Evolutionary conservation across 2,113 vertebrate genomes (phyloP).

Genomic region (Dinomys branickii): DNA sequence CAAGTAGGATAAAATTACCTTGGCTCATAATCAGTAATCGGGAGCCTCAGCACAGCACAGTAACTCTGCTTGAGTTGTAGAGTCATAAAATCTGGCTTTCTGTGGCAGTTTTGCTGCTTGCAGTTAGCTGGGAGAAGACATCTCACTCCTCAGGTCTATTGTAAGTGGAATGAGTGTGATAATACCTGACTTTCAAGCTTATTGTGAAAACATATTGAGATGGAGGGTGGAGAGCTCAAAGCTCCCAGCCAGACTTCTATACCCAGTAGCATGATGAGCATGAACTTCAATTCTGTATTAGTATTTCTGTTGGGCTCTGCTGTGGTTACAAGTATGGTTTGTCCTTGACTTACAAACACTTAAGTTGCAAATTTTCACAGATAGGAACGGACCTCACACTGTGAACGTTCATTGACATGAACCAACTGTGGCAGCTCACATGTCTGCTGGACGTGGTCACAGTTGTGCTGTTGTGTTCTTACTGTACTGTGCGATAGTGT

Average conservation of each 20-base stretch:
- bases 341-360: not conserved
- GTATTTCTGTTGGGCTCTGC: not conserved
- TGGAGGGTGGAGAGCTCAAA: not conserved
- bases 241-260: not conserved
- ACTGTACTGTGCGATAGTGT: not conserved
- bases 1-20: constrained; percentile 10
- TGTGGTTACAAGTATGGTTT: not conserved
- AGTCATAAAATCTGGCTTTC: constrained; percentile 35
- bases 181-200: not conserved
- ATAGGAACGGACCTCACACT: not conserved
- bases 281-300: not conserved
- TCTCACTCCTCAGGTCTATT: constrained; percentile 16
- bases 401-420: not conserved
- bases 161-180: not conserved
- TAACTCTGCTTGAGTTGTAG: constrained; percentile 4
- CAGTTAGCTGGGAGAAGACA: not conserved
- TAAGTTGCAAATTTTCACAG: not conserved
- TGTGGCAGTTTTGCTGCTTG: not conserved
- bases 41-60: not conserved
- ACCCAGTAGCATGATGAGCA: not conserved
- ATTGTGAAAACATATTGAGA: not conserved
- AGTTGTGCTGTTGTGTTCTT: not conserved
- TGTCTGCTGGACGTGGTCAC: not conserved
- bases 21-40: not conserved
- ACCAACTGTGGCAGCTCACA: not conserved